Evolutionary conservation across 2,113 vertebrate species (phyloP).

Genomic region (Hucho hucho): DNA sequence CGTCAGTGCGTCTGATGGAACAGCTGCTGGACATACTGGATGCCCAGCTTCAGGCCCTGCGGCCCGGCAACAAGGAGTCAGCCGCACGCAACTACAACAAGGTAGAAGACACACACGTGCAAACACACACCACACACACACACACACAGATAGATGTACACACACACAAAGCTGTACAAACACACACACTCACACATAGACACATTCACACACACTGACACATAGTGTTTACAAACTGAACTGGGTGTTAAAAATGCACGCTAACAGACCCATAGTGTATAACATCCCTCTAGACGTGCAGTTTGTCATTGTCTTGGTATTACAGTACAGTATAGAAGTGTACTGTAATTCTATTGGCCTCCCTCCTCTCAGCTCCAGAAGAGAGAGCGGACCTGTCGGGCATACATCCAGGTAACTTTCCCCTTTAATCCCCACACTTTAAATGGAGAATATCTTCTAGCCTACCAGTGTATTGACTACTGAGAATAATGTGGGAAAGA

Average conservation of each 20-base stretch:
- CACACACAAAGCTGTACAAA: slow-evolving; percentile 1
- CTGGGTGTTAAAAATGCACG: background rate
- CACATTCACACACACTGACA: too few species aligned
- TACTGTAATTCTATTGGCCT: background rate
- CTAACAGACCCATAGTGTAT: background rate
- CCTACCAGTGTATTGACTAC: slow-evolving; percentile 16
- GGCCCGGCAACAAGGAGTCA: slow-evolving; percentile 87
- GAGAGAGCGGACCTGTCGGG: slow-evolving; percentile 88
- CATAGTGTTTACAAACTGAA: too few species aligned
- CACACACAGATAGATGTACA: background rate
- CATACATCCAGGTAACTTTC: slow-evolving; percentile 87
- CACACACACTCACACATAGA: too few species aligned
- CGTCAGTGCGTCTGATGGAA: slow-evolving; percentile 89
- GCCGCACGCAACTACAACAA: slow-evolving; percentile 92
- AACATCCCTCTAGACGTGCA: too few species aligned
- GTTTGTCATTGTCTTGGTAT: too few species aligned
- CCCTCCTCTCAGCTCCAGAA: slow-evolving; percentile 83
- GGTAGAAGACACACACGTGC: slow-evolving; percentile 61
- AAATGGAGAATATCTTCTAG: slow-evolving; percentile 17
- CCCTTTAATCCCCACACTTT: slow-evolving; percentile 45
- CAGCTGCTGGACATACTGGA: slow-evolving; percentile 94
- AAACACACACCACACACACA: background rate
- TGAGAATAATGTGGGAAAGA: slow-evolving; percentile 54
- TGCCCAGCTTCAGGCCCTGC: slow-evolving; percentile 88
- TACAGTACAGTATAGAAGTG: background rate